Evolutionary conservation across 1,140 invertebrate genomes (phyloP), one percentile per base, ranked within the genome.

Genomic region (Bombus superbus): DNA sequence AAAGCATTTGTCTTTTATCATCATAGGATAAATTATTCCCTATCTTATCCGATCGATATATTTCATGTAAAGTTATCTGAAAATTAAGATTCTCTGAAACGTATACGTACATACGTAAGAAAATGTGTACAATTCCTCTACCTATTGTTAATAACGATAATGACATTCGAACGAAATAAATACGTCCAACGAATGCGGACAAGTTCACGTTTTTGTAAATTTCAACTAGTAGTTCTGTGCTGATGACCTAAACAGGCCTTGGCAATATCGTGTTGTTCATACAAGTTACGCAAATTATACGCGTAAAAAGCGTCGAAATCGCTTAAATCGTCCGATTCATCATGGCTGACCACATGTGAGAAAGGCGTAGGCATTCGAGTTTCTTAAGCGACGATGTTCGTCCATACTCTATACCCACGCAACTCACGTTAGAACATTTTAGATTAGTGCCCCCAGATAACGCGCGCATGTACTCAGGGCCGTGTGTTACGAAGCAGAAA

Each of bases 301-400:
- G 40, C 13, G 59, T 83, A 47, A 78, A 83, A 76, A 73, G n/a
- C 62, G 53, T 82, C 78, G 57, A 88, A 88, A 88, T 86, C 79
- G 15, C n/a, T 74, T 35, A 47, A 42, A 64, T 83, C 75, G 62
- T 40, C 71, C 82, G 81, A 90, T 91, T 89, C 83, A 89, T 91
- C 80, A 86, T 53, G 81, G 28, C 44, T 81, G 85, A 82, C 69
- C 76, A 76, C 69, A 64, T 72, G 85, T 62, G 42, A 86, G 82
- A 85, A 80, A 89, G 47, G 88, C 90, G 91, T 92, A 79, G 91
- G 90, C 77, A 40, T 71, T 15, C 73, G 71, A 82, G 81, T 91
- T 89, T 83, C 91, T 88, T 80, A 86, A 91, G 78, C 90, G 88
- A 35, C 81, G 84, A 85, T 83, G 74, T 87, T 86, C 88, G 85